Evolutionary conservation across 2,797 vertebrate species (phyloP).

Genomic region (Mormyrops boulengeri): DNA sequence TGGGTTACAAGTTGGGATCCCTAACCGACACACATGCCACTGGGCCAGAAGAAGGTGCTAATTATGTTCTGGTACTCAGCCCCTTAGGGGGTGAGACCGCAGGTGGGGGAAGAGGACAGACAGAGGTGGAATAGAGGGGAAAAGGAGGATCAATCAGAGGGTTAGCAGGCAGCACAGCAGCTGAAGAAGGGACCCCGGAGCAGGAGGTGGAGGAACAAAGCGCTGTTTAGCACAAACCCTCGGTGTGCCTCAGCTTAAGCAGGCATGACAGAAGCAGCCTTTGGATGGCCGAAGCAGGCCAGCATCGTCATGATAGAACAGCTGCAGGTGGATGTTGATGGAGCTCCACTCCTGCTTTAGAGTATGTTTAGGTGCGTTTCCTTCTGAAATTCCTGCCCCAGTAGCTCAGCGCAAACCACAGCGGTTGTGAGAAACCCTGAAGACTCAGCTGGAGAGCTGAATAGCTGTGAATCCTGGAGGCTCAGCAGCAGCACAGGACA

Average conservation of each 20-base stretch:
- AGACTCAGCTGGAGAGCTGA: not conserved
- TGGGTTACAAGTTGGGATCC: not conserved
- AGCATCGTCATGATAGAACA: not conserved
- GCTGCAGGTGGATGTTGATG: not conserved
- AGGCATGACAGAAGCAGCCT: not conserved
- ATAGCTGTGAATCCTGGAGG: not conserved
- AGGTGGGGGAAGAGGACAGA: not conserved
- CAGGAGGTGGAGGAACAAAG: not conserved
- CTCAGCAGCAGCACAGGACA: not conserved
- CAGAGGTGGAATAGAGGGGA: not conserved
- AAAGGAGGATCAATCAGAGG: not conserved
- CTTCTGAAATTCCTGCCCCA: not conserved
- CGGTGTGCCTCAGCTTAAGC: not conserved
- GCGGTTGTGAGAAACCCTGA: not conserved
- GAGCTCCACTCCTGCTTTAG: not conserved
- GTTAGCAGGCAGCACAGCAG: not conserved
- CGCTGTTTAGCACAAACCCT: not conserved
- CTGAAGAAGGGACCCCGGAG: not conserved
- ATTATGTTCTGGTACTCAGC: not conserved
- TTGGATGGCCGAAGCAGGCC: not conserved
- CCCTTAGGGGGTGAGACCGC: not conserved
- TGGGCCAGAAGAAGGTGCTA: not conserved
- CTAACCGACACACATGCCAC: not conserved
- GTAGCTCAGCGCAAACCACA: not conserved
- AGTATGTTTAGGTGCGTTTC: not conserved